Base-by-base conservation (phyloP, 2,797 vertebrate species). In the Hephaestus fuliginosus region DNA sequence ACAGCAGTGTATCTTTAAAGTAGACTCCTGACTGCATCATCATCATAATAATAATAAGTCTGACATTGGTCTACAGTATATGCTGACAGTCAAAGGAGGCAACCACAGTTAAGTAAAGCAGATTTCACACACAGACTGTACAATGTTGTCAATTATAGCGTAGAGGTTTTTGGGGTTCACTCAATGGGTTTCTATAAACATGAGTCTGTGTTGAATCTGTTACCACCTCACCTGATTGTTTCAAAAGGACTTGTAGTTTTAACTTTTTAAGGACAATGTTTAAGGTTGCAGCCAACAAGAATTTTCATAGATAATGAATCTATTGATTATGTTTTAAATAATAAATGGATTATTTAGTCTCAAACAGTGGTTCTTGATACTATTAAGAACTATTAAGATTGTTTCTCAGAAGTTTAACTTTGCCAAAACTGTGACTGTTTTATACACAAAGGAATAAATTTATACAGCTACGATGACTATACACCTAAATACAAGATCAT, bases 1-100 rank as follows among this genome's bases (percentile, higher is more conserved):
- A 71, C 13, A 39, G 20, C 13, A 44, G 1, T 73, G 81, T 44
- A n/a, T 44, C 18, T 49, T 56, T 62, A 49, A 11, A 56, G 33
- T 33, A 55, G 18, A 73, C 14, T 39, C 44, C 30, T 62, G 14
- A 69, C 1, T 55, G 68, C 20, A 25, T 25, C 25, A 25, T 2
- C 25, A 25, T 25, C 25, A 25, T 25, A 25, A 70, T 41, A 52
- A 18, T 25, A 70, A 3, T 5, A 43, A 8, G 3, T 2, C n/a
- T 57, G 7, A 33, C 51, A 43, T 2, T 43, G 12, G 10, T 58
- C 70, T 44, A 2, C 10, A 13, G 17, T 55, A 5, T 44, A 57
- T 36, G 30, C 43, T 55, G 36, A 22, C 9, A 65, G 20, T 25
- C 28, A 22, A 3, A 60, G 8, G 1, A 63, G 43, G 55, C n/a